These are phyloP conservation scores for Eueides isabella DNA, from an alignment of 1,140 invertebrate genomes.

Conservation along the genomic window DNA sequence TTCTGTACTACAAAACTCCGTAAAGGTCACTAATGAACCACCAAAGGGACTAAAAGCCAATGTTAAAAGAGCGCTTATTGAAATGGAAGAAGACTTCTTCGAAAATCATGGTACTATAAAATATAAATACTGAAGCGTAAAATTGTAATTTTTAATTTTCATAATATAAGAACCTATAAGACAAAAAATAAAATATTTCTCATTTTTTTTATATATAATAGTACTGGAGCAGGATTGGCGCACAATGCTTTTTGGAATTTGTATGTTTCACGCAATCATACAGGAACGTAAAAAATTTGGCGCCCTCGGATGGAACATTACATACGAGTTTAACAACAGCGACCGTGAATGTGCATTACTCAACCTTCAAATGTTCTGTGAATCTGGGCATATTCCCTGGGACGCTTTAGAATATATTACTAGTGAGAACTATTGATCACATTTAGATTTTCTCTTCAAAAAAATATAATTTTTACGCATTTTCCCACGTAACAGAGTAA, in stretches of 20 bases:
- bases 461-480: too few species aligned
- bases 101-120: conserved; percentile 87
- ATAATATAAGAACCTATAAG: too few species aligned
- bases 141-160: too few species aligned
- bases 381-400: conserved; percentile 89
- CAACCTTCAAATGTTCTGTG: conserved; percentile 92
- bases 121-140: too few species aligned
- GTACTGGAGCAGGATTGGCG: conserved; percentile 88
- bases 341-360: conserved; percentile 94
- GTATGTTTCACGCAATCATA: conserved; percentile 93
- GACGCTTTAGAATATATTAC: conserved; percentile 94
- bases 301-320: conserved; percentile 94
- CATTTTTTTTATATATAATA: conserved; percentile 72
- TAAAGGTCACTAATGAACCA: conserved; percentile 96
- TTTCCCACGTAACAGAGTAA: too few species aligned
- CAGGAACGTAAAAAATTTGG: conserved; percentile 96
- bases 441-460: not conserved
- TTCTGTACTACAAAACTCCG: conserved; percentile 94
- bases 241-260: conserved; percentile 89
- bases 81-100: conserved; percentile 91
- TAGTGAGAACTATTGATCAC: conserved; percentile 75
- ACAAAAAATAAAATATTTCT: not conserved
- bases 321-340: conserved; percentile 94
- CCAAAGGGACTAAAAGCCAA: conserved; percentile 93
- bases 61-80: conserved; percentile 90